Base-by-base conservation (phyloP, 2,888 invertebrate species). In the Spilarctia lutea region DNA sequence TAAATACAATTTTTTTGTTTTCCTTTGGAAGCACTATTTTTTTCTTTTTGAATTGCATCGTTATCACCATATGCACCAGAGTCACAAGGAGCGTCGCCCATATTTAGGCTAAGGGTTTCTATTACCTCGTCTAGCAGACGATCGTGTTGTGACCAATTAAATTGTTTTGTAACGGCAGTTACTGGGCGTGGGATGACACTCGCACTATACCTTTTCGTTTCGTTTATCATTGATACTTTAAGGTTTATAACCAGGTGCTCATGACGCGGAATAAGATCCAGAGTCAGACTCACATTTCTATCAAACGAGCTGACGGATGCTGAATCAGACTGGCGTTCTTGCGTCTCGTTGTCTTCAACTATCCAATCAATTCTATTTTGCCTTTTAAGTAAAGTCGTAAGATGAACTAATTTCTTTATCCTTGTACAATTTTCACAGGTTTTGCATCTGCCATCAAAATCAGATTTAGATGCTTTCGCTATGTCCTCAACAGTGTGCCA, bases 191-290 rank as follows among this genome's bases (percentile, higher is more conserved):
- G 77, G 1, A 73, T 27, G 6, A 79, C 35, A n/a, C 72, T 69
- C 0, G 74, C 73, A 0, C 65, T 65, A 3, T 74, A 3, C 0
- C 75, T n/a, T 2, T 69, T 42, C 7, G 27, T 1, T 0, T 10
- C 20, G 18, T 63, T 27, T 16, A 24, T 27, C 11, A 8, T 63
- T 4, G n/a, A 71, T 71, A 3, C 39, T n/a, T 48, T 27, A 6
- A 83, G 24, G 18, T 82, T 79, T 27, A 81, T 71, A 68, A 80
- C 68, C 0, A 79, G 2, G 8, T 45, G 24, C 0, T 65, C 48
- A 11, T 77, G 71, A 52, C 33, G 66, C 0, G 84, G 80, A 8
- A 80, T 0, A 0, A 81, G 27, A 1, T 81, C 78, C 4, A 33
- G 33, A 2, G 20, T 42, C 1, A 42, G 10, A 30, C 18, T 60